These are phyloP conservation scores for Lophura nycthemera DNA, from an alignment of 2,113 vertebrate genomes.

Conservation along the genomic window DNA sequence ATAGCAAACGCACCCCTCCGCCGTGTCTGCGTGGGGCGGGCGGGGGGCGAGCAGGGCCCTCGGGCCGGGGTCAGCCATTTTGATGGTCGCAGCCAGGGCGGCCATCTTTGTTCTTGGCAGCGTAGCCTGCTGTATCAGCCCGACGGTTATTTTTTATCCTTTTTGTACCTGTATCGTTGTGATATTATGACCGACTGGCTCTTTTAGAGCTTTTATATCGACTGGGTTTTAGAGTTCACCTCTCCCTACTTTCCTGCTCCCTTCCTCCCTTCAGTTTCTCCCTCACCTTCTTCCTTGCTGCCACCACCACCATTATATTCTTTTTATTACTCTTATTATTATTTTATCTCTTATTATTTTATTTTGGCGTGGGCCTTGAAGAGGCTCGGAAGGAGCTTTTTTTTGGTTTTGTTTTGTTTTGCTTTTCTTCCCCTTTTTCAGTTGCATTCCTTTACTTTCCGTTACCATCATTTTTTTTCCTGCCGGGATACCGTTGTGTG, in stretches of 20 bases:
- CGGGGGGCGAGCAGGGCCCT: conserved; percentile 15
- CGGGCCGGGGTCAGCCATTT: conserved; percentile 51
- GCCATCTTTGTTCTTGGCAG: conserved; percentile 80
- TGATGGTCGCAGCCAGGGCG: conserved; percentile 75
- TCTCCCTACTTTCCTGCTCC: conserved; percentile 64
- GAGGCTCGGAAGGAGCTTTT: conserved; percentile 78
- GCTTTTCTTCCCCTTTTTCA: background rate
- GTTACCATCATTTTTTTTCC: conserved; percentile 50
- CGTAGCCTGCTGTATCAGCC: conserved; percentile 78
- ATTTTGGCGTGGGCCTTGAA: conserved; percentile 68
- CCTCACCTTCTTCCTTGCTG: conserved; percentile 53
- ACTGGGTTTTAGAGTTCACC: conserved; percentile 69
- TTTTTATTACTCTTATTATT: background rate
- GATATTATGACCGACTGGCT: conserved; percentile 77
- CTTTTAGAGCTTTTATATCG: conserved; percentile 76
- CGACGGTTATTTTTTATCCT: conserved; percentile 58
- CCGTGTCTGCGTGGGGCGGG: conserved; percentile 28
- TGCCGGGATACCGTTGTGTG: conserved; percentile 87
- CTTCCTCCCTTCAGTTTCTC: conserved; percentile 34
- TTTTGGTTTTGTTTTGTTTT: too few relatives aligned
- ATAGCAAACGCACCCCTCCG: conserved; percentile 59
- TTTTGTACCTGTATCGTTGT: conserved; percentile 80
- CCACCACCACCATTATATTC: conserved; percentile 62
- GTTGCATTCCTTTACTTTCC: background rate
- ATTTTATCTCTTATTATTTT: conserved; percentile 36